A percentile compares a stretch with the other conserved stretches of the same genome.
Conservation (phyloP, 2,797 vertebrate genomes). For the Enteromius fasciolatus region DNA sequence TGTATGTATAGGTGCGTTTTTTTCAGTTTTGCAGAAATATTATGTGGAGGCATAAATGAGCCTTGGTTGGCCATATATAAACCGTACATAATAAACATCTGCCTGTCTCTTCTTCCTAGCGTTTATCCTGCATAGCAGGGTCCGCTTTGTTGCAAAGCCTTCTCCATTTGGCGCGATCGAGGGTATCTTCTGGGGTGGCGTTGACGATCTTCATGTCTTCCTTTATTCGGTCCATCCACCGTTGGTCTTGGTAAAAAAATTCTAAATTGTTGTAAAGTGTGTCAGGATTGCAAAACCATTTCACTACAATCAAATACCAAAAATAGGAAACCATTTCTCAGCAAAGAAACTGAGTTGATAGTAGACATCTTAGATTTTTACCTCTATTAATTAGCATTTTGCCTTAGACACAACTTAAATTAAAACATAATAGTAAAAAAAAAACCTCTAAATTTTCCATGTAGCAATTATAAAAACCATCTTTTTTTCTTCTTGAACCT, state of each 20-base stretch:
- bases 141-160: too few species aligned
- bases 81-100: background rate
- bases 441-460: constrained; percentile 12
- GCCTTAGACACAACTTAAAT: background rate
- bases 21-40: too few species aligned
- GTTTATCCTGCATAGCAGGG: too few species aligned
- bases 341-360: too few species aligned
- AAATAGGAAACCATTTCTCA: background rate
- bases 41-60: too few species aligned
- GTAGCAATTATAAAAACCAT: constrained; percentile 40
- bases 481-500: constrained; percentile 66
- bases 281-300: background rate
- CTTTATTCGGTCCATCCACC: too few species aligned
- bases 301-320: background rate
- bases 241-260: too few species aligned
- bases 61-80: background rate
- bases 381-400: background rate
- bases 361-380: background rate
- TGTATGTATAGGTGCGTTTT: too few species aligned
- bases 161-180: too few species aligned
- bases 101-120: too few species aligned
- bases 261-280: background rate
- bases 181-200: too few species aligned
- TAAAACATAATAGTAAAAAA: constrained; percentile 41
- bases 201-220: too few species aligned